These are phyloP conservation scores for Mythimna pallens DNA, from an alignment of 2,888 invertebrate genomes.

Conservation along the genomic window DNA sequence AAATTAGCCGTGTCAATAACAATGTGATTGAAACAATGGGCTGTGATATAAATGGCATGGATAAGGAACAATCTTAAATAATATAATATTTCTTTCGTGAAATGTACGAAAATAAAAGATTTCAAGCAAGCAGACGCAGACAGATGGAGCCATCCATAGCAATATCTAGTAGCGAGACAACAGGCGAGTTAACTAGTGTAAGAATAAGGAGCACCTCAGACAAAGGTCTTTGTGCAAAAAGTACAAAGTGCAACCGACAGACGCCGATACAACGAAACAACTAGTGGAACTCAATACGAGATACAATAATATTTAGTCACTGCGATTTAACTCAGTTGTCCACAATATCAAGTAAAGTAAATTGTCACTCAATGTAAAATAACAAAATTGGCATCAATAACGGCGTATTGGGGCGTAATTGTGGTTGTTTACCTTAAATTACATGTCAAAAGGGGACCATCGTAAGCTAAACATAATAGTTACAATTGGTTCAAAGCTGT, in stretches of 20 bases:
- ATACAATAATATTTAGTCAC: conserved; percentile 1
- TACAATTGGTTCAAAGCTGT: conserved; percentile 20
- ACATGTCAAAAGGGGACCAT: background rate
- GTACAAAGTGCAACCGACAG: conserved; percentile 56
- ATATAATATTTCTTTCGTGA: conserved; percentile 16
- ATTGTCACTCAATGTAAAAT: background rate
- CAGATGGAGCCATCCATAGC: conserved; percentile 46
- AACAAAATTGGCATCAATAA: background rate
- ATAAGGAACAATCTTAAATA: background rate
- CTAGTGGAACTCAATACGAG: background rate
- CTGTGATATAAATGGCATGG: background rate
- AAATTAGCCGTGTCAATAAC: conserved; percentile 32
- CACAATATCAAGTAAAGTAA: background rate
- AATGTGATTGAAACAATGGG: conserved; percentile 4
- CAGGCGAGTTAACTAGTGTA: conserved; percentile 64
- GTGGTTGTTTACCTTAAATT: conserved; percentile 12
- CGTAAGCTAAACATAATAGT: background rate
- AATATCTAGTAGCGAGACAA: conserved; percentile 50
- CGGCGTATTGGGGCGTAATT: background rate
- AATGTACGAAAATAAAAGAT: conserved; percentile 18
- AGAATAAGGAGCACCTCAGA: conserved; percentile 66
- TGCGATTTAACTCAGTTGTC: background rate
- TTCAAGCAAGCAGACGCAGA: conserved; percentile 43
- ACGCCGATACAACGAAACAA: background rate
- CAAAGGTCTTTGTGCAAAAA: conserved; percentile 70